Evolutionary conservation across 1,140 invertebrate genomes (phyloP), one percentile per base, ranked within the genome.

Genomic region (Drosophila yakuba): DNA sequence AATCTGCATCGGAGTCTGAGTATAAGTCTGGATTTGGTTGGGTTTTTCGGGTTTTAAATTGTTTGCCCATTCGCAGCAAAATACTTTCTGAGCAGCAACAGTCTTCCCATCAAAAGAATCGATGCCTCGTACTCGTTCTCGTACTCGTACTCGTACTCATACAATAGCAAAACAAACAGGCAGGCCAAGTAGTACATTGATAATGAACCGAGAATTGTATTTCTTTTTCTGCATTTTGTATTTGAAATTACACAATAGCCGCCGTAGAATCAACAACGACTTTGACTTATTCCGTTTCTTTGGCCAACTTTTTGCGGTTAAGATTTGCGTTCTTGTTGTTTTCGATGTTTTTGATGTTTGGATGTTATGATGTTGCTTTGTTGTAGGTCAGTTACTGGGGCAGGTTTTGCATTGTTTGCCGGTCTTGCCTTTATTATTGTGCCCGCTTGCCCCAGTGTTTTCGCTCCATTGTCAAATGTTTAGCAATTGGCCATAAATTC

Each of bases 401-500:
- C 82, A 72, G 82, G 74, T 85, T 85, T 77, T 56, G 45, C 71
- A 68, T 61, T 68, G 63, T 41, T 73, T 39, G 47, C n/a, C 36
- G 23, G 28, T 50, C 20, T 58, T 38, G 17, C 17, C 17, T 20
- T 45, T 45, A 45, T 45, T 48, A 28, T 12, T 51, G 32, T 60
- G 60, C 56, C 38, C 45, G 23, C 7, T 45, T 39, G 15, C 39
- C 74, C 68, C 50, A 56, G 15, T 62, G 58, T 74, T 86, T 66
- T 58, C 60, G 52, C 54, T 78, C 74, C 43, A 66, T 58, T 74
- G 82, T 62, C 82, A 78, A 85, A 68, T 74, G 72, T 68, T 85
- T 85, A 67, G 82, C 81, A 85, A 85, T 85, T 85, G 81, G 74
- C 69, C 68, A 81, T 86, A 74, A 74, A 81, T 81, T 80, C 58